Evolutionary conservation across 2,113 vertebrate genomes (phyloP), one percentile per base, ranked within the genome.

Genomic region (Loxodonta africana): DNA sequence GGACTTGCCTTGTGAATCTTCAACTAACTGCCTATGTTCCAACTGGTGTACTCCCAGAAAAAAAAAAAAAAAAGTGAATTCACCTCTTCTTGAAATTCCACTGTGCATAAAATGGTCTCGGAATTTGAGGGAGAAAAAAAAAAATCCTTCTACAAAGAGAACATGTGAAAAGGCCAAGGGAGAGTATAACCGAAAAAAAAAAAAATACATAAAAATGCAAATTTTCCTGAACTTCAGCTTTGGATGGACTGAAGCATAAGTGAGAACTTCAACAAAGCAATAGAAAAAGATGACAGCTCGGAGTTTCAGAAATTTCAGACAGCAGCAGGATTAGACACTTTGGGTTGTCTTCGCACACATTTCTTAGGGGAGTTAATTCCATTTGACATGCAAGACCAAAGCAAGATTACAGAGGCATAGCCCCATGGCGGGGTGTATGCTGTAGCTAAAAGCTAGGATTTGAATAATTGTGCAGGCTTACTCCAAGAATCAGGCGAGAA

Each of bases 401-500:
- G 99, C 99, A 99, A 99, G 99, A 99, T 99, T 99, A 99, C 98
- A 99, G 99, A 99, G 99, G 99, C 99, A 99, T 98, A 99, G 99
- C 99, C 99, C 99, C 99, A 99, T 99, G 99, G 99, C 99, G 99
- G 99, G 99, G 99, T 99, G 99, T 99, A 99, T 99, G 99, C 99
- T 99, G 99, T 99, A 99, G 99, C 99, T 99, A 99, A 99, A 99
- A 99, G 99, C 99, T 99, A 98, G 99, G 99, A 99, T 99, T 99
- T 99, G 99, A 99, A 99, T 99, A 99, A 99, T 99, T 99, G 99
- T 99, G 99, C 99, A 99, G 99, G 99, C 99, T 99, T 99, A 99
- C 99, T 98, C 99, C 99, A 98, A 99, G 99, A 99, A 99, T 99
- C 99, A 99, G 99, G 99, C 99, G 96, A 99, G 99, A 99, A 99